These are phyloP conservation scores for Mohoua ochrocephala DNA, from an alignment of 2,113 vertebrate genomes.

Conservation along the genomic window DNA sequence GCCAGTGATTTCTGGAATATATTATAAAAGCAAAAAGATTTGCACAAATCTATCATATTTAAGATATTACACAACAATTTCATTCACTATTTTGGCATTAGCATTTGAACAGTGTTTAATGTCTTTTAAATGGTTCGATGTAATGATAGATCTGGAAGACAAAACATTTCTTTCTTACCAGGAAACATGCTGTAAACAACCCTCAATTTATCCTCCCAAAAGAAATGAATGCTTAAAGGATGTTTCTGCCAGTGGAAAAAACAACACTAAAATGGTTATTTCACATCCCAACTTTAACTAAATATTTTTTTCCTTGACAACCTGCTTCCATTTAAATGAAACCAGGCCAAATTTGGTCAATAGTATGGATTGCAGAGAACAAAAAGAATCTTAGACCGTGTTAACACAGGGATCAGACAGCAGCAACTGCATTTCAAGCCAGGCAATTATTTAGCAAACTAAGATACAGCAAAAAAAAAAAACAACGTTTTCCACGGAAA, in stretches of 20 bases:
- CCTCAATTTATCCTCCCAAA: conserved; percentile 57
- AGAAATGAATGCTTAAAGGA: conserved; percentile 73
- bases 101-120: conserved; percentile 64
- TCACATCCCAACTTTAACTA: conserved; percentile 62
- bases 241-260: conserved; percentile 56
- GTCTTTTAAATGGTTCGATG: conserved; percentile 50
- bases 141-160: conserved; percentile 21
- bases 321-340: conserved; percentile 68
- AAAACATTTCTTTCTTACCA: conserved; percentile 13
- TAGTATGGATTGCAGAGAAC: conserved; percentile 73
- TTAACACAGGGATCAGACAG: conserved; percentile 62
- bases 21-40: conserved; percentile 3
- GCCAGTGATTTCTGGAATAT: neutral
- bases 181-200: conserved; percentile 28
- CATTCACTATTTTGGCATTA: conserved; percentile 25
- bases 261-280: conserved; percentile 34
- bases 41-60: conserved; percentile 10
- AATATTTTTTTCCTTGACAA: conserved; percentile 71
- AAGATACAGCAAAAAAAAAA: conserved; percentile 50
- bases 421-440: conserved; percentile 69
- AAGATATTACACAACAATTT: conserved; percentile 21
- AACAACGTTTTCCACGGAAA: conserved; percentile 53
- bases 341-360: conserved; percentile 67
- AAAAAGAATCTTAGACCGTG: conserved; percentile 61
- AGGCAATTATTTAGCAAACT: conserved; percentile 68